A percentile compares a stretch with the other conserved stretches of the same genome.
phyloP scores from a whole-genome alignment of 2,797 vertebrate species.

The Crenuchus spilurus region DNA sequence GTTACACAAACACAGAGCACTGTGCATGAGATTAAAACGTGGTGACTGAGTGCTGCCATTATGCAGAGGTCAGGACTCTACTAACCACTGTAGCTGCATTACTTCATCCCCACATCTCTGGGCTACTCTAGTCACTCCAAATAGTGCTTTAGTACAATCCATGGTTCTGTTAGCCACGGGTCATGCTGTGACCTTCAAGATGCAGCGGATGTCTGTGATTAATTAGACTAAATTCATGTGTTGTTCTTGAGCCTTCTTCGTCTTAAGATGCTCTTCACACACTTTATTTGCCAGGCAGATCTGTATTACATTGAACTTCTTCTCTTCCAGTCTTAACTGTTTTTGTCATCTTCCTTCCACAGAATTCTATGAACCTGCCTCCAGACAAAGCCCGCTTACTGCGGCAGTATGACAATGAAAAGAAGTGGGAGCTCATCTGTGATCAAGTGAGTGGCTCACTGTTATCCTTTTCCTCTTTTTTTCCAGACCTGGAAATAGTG shows the following conservation, averaged over 20 bases:
- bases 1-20: neutral
- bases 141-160: neutral
- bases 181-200: neutral
- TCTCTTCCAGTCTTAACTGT: constrained; percentile 45
- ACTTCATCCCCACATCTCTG: neutral
- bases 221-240: neutral
- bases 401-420: constrained; percentile 96
- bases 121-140: neutral
- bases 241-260: too few species aligned
- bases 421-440: constrained; percentile 98
- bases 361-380: constrained; percentile 98
- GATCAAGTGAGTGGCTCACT: constrained; percentile 85
- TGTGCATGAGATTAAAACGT: constrained; percentile 3
- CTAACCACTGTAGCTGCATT: neutral
- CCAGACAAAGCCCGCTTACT: constrained; percentile 95
- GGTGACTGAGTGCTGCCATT: constrained; percentile 7
- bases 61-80: neutral
- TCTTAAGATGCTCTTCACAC: constrained; percentile 30
- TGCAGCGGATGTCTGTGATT: neutral
- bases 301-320: too few species aligned
- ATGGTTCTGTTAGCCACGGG: neutral
- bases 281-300: constrained; percentile 14
- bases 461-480: neutral
- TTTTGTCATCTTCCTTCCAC: constrained; percentile 40
- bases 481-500: too few species aligned